A percentile compares a stretch with the other conserved stretches of the same genome.
Conservation (phyloP, 1,140 invertebrate species). For the Panagrolaimus sp. region DNA sequence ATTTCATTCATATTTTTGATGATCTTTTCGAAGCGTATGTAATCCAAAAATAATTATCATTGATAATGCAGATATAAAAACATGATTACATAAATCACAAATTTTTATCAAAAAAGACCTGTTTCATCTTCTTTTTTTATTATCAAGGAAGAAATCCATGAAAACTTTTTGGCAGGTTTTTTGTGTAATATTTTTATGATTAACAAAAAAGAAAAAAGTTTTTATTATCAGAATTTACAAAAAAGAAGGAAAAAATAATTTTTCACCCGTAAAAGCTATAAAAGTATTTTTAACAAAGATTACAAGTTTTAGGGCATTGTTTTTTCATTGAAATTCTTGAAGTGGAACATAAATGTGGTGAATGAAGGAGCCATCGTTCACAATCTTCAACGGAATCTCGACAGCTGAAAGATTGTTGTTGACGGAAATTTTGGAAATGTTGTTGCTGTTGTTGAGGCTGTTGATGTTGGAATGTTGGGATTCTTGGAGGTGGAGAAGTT, state of each 20-base stretch:
- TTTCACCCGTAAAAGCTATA: background rate
- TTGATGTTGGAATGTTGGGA: too few species aligned
- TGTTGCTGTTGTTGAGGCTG: too few species aligned
- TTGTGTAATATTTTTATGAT: background rate
- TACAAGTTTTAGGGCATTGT: conserved; percentile 20
- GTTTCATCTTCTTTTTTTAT: too few species aligned
- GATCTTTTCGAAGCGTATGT: too few species aligned
- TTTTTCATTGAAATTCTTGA: conserved; percentile 14
- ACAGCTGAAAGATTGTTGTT: background rate
- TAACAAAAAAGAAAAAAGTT: background rate
- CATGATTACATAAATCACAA: too few species aligned
- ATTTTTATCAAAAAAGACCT: too few species aligned
- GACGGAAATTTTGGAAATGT: too few species aligned
- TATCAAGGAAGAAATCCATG: background rate
- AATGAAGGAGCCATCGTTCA: background rate
- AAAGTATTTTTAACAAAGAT: conserved; percentile 5
- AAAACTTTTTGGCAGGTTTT: background rate
- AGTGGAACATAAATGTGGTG: background rate
- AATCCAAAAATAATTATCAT: too few species aligned
- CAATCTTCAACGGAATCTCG: conserved; percentile 13
- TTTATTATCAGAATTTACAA: background rate
- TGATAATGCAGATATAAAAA: too few species aligned
- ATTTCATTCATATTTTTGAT: too few species aligned
- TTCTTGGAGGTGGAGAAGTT: background rate
- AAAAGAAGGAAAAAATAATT: background rate